phyloP scores from a whole-genome alignment of 2,888 invertebrate species.

The Andrena bucephala region DNA sequence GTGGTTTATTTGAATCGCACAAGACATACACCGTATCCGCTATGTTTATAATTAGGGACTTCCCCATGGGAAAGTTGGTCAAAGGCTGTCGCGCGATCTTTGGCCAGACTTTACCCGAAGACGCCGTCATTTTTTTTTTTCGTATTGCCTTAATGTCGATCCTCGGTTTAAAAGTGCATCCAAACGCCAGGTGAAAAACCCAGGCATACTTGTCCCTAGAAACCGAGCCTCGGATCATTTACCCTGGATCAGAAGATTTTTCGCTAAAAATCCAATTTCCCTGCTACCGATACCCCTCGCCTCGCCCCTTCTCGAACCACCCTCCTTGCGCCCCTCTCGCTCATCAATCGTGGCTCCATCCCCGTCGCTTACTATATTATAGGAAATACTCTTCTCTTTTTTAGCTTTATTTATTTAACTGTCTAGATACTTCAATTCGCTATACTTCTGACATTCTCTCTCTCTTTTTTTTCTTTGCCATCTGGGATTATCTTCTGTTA shows the following conservation, averaged over 20 bases:
- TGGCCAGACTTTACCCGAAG: slow-evolving; percentile 69
- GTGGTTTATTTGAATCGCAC: slow-evolving; percentile 85
- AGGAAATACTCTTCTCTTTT: slow-evolving; percentile 75
- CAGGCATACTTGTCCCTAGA: slow-evolving; percentile 66
- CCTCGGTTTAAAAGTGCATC: slow-evolving; percentile 79
- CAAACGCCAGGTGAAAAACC: slow-evolving; percentile 56
- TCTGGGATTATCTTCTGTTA: slow-evolving; percentile 77
- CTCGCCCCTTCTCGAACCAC: slow-evolving; percentile 46
- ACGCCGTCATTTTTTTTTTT: slow-evolving; percentile 70
- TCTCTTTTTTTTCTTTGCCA: slow-evolving; percentile 15
- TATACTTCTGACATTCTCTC: slow-evolving; percentile 73
- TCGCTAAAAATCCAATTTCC: slow-evolving; percentile 81
- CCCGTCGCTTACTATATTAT: slow-evolving; percentile 73
- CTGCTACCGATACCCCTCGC: slow-evolving; percentile 76
- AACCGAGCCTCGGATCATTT: slow-evolving; percentile 81
- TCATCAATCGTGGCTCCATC: slow-evolving; percentile 48
- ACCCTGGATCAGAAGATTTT: slow-evolving; percentile 84
- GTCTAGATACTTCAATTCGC: slow-evolving; percentile 76
- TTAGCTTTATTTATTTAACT: slow-evolving; percentile 71
- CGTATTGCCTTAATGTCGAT: slow-evolving; percentile 84
- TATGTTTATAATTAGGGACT: slow-evolving; percentile 83
- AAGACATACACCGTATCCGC: slow-evolving; percentile 85
- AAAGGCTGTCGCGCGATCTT: slow-evolving; percentile 70
- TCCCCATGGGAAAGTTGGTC: slow-evolving; percentile 74
- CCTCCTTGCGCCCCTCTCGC: slow-evolving; percentile 32